A percentile compares a stretch with the other conserved stretches of the same genome.
Conservation (phyloP, 1,140 invertebrate genomes). For the Anoplophora glabripennis region DNA sequence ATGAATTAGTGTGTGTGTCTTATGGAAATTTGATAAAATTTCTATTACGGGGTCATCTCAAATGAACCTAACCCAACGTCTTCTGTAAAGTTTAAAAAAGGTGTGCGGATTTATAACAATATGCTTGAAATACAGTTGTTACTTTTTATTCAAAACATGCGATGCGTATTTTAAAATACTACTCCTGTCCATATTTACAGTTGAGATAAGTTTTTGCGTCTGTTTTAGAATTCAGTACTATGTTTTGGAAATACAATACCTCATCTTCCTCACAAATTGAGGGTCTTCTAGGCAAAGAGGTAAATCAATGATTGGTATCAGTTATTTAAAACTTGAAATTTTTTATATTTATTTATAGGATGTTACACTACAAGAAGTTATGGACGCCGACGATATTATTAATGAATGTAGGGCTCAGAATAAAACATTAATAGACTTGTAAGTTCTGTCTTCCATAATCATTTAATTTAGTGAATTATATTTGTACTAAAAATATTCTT, state of each 20-base stretch:
- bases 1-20: conserved; percentile 26
- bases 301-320: conserved; percentile 46
- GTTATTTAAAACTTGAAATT: conserved; percentile 12
- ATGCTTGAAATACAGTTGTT: conserved; percentile 11
- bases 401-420: conserved; percentile 94
- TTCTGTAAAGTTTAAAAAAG: conserved; percentile 34
- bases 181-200: not conserved
- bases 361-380: conserved; percentile 83
- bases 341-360: conserved; percentile 61
- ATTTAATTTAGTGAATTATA: not conserved
- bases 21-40: conserved; percentile 28
- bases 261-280: conserved; percentile 71
- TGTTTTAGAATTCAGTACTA: conserved; percentile 47
- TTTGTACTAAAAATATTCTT: conserved; percentile 16
- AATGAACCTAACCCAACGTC: conserved; percentile 47
- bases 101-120: conserved; percentile 23
- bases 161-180: conserved; percentile 1
- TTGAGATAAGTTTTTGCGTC: not conserved
- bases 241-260: conserved; percentile 82
- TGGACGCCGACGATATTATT: conserved; percentile 93
- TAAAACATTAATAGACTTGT: conserved; percentile 89
- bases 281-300: conserved; percentile 71
- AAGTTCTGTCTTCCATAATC: conserved; percentile 53
- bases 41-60: conserved; percentile 41
- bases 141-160: not conserved